Base-by-base conservation (phyloP, 2,888 invertebrate species). In the Venusia cambrica region DNA sequence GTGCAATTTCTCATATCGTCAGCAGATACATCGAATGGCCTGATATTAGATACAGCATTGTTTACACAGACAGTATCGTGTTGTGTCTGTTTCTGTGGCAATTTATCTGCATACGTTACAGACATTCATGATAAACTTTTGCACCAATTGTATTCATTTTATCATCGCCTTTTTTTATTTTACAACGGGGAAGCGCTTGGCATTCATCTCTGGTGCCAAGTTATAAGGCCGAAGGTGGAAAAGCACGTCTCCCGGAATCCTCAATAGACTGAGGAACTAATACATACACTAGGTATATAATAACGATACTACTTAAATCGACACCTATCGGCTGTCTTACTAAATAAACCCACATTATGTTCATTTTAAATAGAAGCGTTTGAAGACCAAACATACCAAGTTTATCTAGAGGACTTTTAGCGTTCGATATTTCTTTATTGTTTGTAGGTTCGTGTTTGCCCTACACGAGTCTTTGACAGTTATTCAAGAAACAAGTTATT, bases 11-110 rank as follows among this genome's bases (percentile, higher is more conserved):
- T 22, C 18, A 11, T 13, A 33, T 25, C 19, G 12, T 37, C 18
- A 27, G 24, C 17, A 28, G 25, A 37, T 27, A 27, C 14, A 38
- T 19, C 13, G 21, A 31, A 31, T 38, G 37, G 26, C 13, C 28
- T 37, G 51, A 41, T 59, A 57, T 52, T 48, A 41, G 52, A 52
- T 54, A 54, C 31, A 37, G 32, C 30, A 35, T 41, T 62, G 48
- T 60, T 57, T 62, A 51, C 49, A 32, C 29, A 37, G 18, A 20
- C 29, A 34, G 38, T 62, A 57, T 62, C 51, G 36, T 48, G 32
- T 51, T 54, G 30, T 48, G 48, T 54, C 49, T 56, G 51, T 59
- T 48, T 48, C 46, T 46, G 50, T 20, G 5, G 13, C 15, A 10
- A 31, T 31, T 9, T 13, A 14, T 26, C 19, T 10, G 1, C 5